Evolutionary conservation across 2,797 vertebrate species (phyloP).

Genomic region (Eulemur rubriventer): DNA sequence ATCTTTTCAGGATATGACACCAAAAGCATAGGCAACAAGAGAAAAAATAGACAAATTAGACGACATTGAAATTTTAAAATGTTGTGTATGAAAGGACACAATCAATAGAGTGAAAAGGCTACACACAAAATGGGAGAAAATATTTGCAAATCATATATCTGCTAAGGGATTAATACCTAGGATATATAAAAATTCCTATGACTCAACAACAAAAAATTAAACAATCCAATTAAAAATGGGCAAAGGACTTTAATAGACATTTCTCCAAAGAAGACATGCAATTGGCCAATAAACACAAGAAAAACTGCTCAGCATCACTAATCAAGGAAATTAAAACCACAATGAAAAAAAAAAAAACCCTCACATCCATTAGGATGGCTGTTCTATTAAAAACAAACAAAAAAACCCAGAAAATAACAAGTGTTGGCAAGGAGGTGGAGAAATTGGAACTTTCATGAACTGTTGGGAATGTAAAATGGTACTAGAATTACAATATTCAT

Average conservation of each 20-base stretch:
- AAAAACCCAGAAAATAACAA: not conserved
- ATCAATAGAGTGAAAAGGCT: not conserved
- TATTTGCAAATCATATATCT: not conserved
- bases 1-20: not conserved
- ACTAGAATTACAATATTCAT: not conserved
- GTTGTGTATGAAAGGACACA: not conserved
- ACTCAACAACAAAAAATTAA: not conserved
- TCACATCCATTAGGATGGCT: not conserved
- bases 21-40: not conserved
- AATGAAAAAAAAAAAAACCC: not conserved
- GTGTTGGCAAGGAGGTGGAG: not conserved
- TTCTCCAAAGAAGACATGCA: not conserved
- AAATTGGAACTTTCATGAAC: not conserved
- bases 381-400: not conserved
- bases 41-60: conserved; percentile 13
- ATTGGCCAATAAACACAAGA: not conserved
- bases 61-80: not conserved
- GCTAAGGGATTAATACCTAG: not conserved
- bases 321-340: conserved; percentile 24
- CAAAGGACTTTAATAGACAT: conserved; percentile 6
- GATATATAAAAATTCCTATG: conserved; percentile 17
- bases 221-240: not conserved
- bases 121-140: not conserved
- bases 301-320: not conserved
- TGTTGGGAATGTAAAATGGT: not conserved